Conservation (phyloP, 53 echinoderm and acorn worm genomes). For the Actinopyga echinites region DNA sequence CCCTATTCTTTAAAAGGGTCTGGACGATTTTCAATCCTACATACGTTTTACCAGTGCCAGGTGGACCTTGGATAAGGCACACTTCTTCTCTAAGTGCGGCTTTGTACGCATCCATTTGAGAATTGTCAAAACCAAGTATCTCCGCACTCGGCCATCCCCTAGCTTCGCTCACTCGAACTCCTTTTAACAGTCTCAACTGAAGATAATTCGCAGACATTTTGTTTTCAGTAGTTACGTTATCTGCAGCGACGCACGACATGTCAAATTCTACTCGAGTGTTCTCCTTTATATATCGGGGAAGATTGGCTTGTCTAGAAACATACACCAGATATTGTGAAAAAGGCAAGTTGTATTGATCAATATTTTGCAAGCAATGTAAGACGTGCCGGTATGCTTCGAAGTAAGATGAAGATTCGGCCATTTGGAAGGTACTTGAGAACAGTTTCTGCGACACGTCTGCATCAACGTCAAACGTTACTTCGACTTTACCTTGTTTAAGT, state of each 20-base stretch:
- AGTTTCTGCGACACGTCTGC: conserved; percentile 18
- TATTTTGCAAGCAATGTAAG: conserved; percentile 64
- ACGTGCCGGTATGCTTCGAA: conserved; percentile 87
- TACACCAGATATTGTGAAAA: conserved; percentile 68
- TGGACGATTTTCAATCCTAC: conserved; percentile 79
- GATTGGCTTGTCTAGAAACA: not conserved
- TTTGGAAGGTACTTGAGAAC: conserved; percentile 49
- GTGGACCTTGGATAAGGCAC: conserved; percentile 81
- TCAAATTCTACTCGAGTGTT: conserved; percentile 50
- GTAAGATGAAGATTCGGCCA: conserved; percentile 81
- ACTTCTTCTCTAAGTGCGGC: conserved; percentile 71
- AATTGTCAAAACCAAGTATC: conserved; percentile 54
- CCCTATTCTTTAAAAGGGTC: conserved; percentile 51
- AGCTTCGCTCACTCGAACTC: conserved; percentile 19
- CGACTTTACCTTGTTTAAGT: conserved; percentile 57
- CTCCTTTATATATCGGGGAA: conserved; percentile 45
- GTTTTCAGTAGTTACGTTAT: not conserved
- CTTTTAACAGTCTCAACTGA: not conserved
- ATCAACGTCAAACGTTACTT: conserved; percentile 47
- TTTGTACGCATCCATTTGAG: conserved; percentile 70
- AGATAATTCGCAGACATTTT: not conserved
- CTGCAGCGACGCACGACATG: conserved; percentile 5
- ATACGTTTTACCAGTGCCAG: conserved; percentile 87
- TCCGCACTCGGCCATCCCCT: conserved; percentile 62
- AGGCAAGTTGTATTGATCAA: conserved; percentile 53